Evolutionary conservation across 1,140 invertebrate species (phyloP), one percentile per base, ranked within the genome.

Genomic region (Drosophila hydei): DNA sequence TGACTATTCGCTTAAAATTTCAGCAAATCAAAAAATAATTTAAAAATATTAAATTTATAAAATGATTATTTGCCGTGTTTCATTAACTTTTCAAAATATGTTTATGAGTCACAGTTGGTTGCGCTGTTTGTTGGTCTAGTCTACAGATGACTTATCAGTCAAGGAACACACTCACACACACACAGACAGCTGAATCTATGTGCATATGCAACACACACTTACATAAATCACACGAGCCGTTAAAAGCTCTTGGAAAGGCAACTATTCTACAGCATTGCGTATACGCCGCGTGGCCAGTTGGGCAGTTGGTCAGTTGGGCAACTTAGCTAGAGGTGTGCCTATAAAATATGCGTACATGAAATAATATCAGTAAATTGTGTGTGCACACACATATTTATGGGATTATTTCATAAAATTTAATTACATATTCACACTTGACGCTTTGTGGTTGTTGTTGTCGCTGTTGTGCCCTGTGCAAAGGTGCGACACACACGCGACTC

Each of bases 361-460:
- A 33, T 33, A 33, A 11, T 27, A 25, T 62, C 18, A 54, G 67
- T 50, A 18, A 55, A 55, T 21, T 36, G 52, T 36, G 43, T 68
- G 36, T 62, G 21, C 30, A 30, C 9, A 30, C 52, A 38, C 38
- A 54, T 59, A 61, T 67, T 75, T 40, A 67, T 30, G 55, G n/a
- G 68, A 70, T 71, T 74, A 71, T 77, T 85, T 80, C 81, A 80
- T 80, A 85, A 85, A 85, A 80, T 87, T 85, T 85, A 85, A 85
- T 85, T 85, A 85, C 81, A 72, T 55, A 87, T 85, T 85, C 80
- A 87, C 80, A 85, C 80, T 85, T 85, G 81, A 65, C 36, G 61
- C 58, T 65, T 71, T 74, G 42, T 11, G 11, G 9, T 4, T 33
- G 30, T 11, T 11, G 9, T 23, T 23, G 21, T 23, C 2, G 21